Conservation (phyloP, 1,140 invertebrate species). For the Bemisia tabaci region DNA sequence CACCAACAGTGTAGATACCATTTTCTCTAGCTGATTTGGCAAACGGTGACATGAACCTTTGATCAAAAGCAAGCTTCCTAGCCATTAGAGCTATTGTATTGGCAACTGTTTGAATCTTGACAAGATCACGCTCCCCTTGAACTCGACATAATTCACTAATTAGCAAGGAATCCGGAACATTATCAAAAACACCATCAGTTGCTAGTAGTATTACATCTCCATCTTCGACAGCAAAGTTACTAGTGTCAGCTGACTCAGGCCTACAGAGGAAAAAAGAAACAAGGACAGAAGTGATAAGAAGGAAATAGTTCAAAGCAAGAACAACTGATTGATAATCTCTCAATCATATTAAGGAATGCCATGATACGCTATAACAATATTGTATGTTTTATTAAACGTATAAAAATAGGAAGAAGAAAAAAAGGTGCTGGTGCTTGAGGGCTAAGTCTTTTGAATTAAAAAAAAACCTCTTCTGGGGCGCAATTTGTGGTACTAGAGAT, state of each 20-base stretch:
- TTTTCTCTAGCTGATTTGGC: conserved; percentile 79
- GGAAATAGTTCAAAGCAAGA: too few relatives aligned
- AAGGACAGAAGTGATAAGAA: background rate
- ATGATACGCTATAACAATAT: too few relatives aligned
- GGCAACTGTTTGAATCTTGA: conserved; percentile 71
- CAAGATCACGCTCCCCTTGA: conserved; percentile 51
- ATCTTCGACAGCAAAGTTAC: conserved; percentile 80
- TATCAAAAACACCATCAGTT: conserved; percentile 96
- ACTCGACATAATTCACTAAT: conserved; percentile 49
- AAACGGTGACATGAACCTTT: conserved; percentile 90
- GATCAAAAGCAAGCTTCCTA: conserved; percentile 79
- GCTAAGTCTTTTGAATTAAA: too few relatives aligned
- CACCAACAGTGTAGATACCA: conserved; percentile 84
- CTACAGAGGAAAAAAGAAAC: conserved; percentile 33
- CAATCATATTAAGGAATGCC: too few relatives aligned
- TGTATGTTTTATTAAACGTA: too few relatives aligned
- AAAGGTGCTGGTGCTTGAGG: too few relatives aligned
- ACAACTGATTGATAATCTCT: too few relatives aligned
- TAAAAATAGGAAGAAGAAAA: too few relatives aligned
- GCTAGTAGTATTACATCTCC: conserved; percentile 92
- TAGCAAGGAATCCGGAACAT: conserved; percentile 81
- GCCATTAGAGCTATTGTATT: conserved; percentile 92
- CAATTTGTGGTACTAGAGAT: too few relatives aligned
- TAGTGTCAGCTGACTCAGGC: conserved; percentile 79
- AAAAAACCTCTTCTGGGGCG: too few relatives aligned